Percentiles rank a stretch among this genome's conserved stretches.
phyloP scores from a whole-genome alignment of 2,797 vertebrate genomes.

The Sebastes hubbsi region DNA sequence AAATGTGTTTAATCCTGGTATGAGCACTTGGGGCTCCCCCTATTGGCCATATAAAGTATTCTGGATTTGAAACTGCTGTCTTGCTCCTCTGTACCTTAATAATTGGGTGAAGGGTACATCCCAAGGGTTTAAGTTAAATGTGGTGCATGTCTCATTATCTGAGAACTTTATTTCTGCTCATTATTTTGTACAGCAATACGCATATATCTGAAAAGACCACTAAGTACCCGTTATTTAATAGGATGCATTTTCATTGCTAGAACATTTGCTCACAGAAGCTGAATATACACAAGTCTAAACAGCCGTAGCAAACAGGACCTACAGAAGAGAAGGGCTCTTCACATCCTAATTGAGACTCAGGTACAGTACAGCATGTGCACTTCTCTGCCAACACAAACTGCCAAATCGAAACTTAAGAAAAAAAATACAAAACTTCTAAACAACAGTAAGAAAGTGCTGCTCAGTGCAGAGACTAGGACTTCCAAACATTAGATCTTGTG shows the following conservation, averaged over 20 bases:
- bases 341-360: slow-evolving; percentile 33
- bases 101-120: neutral
- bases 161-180: neutral
- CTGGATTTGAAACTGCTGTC: slow-evolving; percentile 2
- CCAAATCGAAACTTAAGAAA: slow-evolving; percentile 29
- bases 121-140: neutral
- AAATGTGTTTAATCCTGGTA: slow-evolving; percentile 12
- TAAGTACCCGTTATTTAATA: neutral
- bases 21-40: slow-evolving; percentile 75
- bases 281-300: neutral
- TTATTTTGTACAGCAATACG: neutral
- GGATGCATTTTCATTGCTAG: neutral
- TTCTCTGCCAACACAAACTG: slow-evolving; percentile 32
- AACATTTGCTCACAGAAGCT: slow-evolving; percentile 8
- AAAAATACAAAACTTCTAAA: slow-evolving; percentile 27
- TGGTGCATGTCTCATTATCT: slow-evolving; percentile 11
- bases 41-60: slow-evolving; percentile 58
- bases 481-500: slow-evolving; percentile 18
- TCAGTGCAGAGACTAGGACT: slow-evolving; percentile 10
- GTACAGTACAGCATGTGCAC: slow-evolving; percentile 28
- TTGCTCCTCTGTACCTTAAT: slow-evolving; percentile 3
- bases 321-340: slow-evolving; percentile 13
- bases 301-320: neutral
- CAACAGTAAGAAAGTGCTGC: neutral
- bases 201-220: neutral